Conservation (phyloP, 2,113 vertebrate species). For the Laticauda laticaudata region DNA sequence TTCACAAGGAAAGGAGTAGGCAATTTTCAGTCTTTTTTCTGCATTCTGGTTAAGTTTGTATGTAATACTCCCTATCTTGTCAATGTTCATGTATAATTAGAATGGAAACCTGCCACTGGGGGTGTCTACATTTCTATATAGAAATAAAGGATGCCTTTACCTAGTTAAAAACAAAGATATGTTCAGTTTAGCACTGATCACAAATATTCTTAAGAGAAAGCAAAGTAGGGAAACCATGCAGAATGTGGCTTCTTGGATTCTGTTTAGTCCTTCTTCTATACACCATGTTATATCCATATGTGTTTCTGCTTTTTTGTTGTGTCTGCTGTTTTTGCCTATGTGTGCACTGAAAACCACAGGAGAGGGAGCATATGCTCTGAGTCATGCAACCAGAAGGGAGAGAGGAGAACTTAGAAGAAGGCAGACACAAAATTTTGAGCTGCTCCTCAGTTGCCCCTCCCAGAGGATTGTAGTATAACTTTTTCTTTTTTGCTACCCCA, state of each 20-base stretch:
- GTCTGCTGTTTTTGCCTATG: neutral
- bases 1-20: neutral
- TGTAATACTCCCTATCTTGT: neutral
- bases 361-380: neutral
- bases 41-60: neutral
- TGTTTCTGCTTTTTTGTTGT: neutral
- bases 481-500: neutral
- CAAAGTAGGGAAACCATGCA: neutral
- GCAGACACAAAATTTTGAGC: neutral
- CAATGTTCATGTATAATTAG: neutral
- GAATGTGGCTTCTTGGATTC: neutral
- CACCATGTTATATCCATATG: neutral
- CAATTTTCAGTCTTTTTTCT: neutral
- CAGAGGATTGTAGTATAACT: neutral
- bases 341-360: neutral
- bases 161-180: neutral
- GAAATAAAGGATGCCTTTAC: neutral
- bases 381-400: neutral
- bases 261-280: neutral
- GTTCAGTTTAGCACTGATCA: neutral
- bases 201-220: neutral
- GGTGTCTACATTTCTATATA: neutral
- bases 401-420: neutral
- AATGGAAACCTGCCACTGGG: neutral
- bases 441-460: neutral